phyloP scores from a whole-genome alignment of 2,113 vertebrate species.

The Oryzias celebensis region DNA sequence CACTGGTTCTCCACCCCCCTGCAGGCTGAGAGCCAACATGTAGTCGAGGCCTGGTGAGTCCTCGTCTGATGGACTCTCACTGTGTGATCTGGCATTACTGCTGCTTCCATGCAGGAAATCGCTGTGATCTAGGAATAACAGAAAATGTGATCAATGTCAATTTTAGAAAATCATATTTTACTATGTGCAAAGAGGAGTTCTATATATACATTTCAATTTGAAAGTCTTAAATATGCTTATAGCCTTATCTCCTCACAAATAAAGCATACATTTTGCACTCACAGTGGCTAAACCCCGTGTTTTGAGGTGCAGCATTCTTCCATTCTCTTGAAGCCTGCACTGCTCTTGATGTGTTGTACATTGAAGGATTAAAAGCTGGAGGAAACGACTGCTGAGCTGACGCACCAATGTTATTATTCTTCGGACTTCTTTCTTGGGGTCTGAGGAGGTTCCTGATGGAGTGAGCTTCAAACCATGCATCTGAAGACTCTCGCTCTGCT shows the following conservation, averaged over 20 bases:
- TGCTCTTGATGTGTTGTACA: slow-evolving; percentile 58
- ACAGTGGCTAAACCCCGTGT: slow-evolving; percentile 71
- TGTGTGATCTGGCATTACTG: slow-evolving; percentile 55
- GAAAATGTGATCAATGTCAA: neutral
- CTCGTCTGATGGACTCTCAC: slow-evolving; percentile 58
- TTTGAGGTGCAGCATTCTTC: slow-evolving; percentile 63
- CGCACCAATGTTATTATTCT: slow-evolving; percentile 70
- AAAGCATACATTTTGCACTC: slow-evolving; percentile 35
- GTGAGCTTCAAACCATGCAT: slow-evolving; percentile 70
- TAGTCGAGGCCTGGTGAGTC: slow-evolving; percentile 84
- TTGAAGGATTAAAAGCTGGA: slow-evolving; percentile 52
- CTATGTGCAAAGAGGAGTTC: neutral
- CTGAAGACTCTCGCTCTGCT: slow-evolving; percentile 53
- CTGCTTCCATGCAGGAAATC: slow-evolving; percentile 57
- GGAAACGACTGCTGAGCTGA: slow-evolving; percentile 57
- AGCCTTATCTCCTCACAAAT: neutral
- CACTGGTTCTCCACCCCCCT: slow-evolving; percentile 76
- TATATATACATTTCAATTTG: too few species aligned
- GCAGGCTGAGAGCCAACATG: slow-evolving; percentile 87
- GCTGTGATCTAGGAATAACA: slow-evolving; percentile 63
- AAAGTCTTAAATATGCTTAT: neutral
- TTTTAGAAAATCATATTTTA: neutral
- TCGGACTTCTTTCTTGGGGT: slow-evolving; percentile 72
- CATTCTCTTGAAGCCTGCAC: slow-evolving; percentile 41
- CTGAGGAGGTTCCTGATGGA: slow-evolving; percentile 61